A percentile compares a stretch with the other conserved stretches of the same genome.
phyloP scores from a whole-genome alignment of 1,140 invertebrate genomes.

The Arion vulgaris region DNA sequence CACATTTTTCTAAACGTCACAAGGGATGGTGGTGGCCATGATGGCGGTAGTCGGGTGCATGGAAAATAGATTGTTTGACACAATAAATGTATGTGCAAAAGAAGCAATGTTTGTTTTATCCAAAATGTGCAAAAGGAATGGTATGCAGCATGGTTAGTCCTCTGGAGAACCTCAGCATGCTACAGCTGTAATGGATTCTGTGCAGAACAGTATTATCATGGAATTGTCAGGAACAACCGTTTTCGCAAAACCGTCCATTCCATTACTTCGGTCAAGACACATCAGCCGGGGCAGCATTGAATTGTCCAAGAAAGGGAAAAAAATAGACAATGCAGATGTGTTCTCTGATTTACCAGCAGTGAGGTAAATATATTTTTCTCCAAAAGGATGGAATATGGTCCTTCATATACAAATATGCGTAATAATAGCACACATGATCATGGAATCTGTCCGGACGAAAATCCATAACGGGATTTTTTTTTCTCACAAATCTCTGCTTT shows the following conservation, averaged over 20 bases:
- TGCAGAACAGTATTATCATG: neutral
- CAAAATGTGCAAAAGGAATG: conserved; percentile 56
- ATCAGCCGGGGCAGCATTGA: conserved; percentile 47
- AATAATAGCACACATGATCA: too few species aligned
- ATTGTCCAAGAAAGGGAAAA: conserved; percentile 45
- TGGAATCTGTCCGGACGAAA: too few species aligned
- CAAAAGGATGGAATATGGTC: too few species aligned
- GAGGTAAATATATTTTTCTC: conserved; percentile 27
- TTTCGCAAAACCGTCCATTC: conserved; percentile 59
- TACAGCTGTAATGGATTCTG: neutral
- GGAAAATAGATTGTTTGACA: conserved; percentile 52
- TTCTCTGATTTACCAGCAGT: neutral
- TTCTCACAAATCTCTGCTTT: too few species aligned
- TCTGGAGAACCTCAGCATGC: conserved; percentile 40
- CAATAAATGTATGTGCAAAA: conserved; percentile 44
- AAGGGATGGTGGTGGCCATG: conserved; percentile 61
- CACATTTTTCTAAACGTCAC: conserved; percentile 56
- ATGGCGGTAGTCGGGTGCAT: conserved; percentile 63
- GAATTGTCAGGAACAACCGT: conserved; percentile 17
- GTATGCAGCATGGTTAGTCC: conserved; percentile 49
- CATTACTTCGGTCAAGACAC: conserved; percentile 56
- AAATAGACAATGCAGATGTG: neutral
- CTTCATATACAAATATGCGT: too few species aligned
- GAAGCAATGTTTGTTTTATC: conserved; percentile 41
- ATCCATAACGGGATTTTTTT: too few species aligned